Conservation (phyloP, 1,140 invertebrate species). For the Dendroctonus valens region DNA sequence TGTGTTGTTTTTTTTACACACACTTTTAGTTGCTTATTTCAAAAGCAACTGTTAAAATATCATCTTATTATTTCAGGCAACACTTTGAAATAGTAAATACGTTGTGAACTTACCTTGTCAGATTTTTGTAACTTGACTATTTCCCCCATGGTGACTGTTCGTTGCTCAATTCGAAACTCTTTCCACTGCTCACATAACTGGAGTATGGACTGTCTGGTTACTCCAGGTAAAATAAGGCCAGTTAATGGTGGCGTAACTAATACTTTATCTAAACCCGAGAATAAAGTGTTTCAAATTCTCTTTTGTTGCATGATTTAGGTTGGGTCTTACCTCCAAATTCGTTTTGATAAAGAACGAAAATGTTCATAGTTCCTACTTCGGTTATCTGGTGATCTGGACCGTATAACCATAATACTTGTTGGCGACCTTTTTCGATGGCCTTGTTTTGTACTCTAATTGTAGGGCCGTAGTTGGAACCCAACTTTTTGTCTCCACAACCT, state of each 20-base stretch:
- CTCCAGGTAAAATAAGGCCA: conserved; percentile 90
- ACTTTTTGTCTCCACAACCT: conserved; percentile 90
- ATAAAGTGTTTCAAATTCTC: conserved; percentile 5
- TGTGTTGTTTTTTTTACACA: too few relatives aligned
- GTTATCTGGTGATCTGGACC: conserved; percentile 93
- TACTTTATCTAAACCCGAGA: conserved; percentile 73
- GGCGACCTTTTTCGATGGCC: conserved; percentile 77
- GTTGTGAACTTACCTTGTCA: conserved; percentile 88
- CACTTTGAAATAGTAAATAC: too few relatives aligned
- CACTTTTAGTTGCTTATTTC: too few relatives aligned
- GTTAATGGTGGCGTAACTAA: conserved; percentile 89
- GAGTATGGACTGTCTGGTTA: conserved; percentile 86
- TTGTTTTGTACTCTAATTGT: conserved; percentile 79
- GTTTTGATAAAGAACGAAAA: conserved; percentile 88
- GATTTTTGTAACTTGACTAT: conserved; percentile 71
- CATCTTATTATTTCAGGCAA: too few relatives aligned
- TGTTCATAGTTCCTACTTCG: conserved; percentile 99
- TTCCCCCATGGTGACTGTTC: conserved; percentile 83
- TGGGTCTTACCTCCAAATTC: conserved; percentile 77
- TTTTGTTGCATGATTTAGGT: not conserved
- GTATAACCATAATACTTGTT: conserved; percentile 97
- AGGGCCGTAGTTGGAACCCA: conserved; percentile 92
- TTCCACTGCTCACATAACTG: conserved; percentile 80
- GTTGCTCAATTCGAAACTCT: conserved; percentile 83
- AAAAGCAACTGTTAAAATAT: too few relatives aligned